phyloP scores from a whole-genome alignment of 92 coral and sea anemone species.

The Phenganax marumi region DNA sequence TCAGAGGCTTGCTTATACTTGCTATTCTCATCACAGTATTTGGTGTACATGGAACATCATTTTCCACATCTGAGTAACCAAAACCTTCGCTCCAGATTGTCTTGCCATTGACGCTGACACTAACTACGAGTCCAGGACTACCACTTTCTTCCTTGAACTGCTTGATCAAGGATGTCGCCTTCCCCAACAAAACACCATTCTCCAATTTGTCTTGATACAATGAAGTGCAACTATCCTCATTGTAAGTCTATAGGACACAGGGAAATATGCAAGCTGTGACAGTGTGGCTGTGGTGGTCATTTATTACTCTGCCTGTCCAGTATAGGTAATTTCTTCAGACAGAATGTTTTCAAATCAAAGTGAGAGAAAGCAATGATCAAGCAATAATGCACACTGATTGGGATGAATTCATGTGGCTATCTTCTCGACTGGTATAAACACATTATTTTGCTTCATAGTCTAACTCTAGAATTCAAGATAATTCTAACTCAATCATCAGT shows the following conservation, averaged over 20 bases:
- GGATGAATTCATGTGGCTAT: no score
- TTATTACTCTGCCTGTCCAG: no score
- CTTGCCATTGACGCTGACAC: slow-evolving; percentile 82
- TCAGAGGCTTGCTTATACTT: slow-evolving; percentile 92
- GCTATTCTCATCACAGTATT: slow-evolving; percentile 94
- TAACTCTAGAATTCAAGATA: no score
- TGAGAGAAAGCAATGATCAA: no score
- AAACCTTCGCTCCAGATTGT: slow-evolving; percentile 94
- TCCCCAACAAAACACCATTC: slow-evolving; percentile 44
- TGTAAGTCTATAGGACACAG: not conserved
- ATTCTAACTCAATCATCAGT: no score
- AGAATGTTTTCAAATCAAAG: no score
- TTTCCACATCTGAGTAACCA: slow-evolving; percentile 93
- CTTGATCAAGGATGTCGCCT: slow-evolving; percentile 62
- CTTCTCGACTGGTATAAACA: no score
- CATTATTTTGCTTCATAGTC: no score
- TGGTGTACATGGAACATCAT: slow-evolving; percentile 74
- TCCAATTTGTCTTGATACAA: not conserved
- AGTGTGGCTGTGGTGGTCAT: no score
- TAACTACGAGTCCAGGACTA: slow-evolving; percentile 75
- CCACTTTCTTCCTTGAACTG: slow-evolving; percentile 79
- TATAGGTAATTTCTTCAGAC: no score
- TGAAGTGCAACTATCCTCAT: not conserved
- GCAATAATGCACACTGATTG: no score
- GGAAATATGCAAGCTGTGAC: no score